These are phyloP conservation scores for Drosophila mulleri DNA, from an alignment of 2,888 invertebrate species.

Conservation along the genomic window DNA sequence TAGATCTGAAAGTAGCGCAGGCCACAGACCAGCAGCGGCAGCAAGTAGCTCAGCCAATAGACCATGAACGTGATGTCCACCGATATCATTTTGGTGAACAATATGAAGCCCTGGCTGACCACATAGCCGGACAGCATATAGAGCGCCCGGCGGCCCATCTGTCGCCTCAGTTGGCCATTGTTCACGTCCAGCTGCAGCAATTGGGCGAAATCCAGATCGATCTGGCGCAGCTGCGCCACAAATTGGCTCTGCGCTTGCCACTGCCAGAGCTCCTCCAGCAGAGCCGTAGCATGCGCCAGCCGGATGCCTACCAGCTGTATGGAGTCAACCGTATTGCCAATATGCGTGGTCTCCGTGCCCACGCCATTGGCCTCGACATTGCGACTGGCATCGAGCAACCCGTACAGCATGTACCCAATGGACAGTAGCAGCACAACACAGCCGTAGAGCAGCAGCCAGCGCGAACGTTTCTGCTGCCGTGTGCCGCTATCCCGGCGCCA, in stretches of 20 bases:
- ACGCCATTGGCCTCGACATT: neutral
- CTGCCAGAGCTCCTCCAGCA: slow-evolving; percentile 76
- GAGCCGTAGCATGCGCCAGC: slow-evolving; percentile 72
- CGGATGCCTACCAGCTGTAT: slow-evolving; percentile 82
- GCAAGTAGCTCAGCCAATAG: slow-evolving; percentile 77
- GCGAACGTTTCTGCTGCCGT: slow-evolving; percentile 50
- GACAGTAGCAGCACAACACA: slow-evolving; percentile 51
- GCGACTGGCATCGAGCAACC: slow-evolving; percentile 55
- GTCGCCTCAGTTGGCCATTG: slow-evolving; percentile 55
- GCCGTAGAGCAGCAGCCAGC: slow-evolving; percentile 68
- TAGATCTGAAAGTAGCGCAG: slow-evolving; percentile 83
- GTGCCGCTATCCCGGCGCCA: slow-evolving; percentile 57
- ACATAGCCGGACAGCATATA: slow-evolving; percentile 68
- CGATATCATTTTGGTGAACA: slow-evolving; percentile 56
- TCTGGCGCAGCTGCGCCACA: slow-evolving; percentile 67
- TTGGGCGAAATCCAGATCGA: slow-evolving; percentile 78
- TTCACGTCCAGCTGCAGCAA: slow-evolving; percentile 72
- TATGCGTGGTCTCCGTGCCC: slow-evolving; percentile 37
- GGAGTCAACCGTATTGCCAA: slow-evolving; percentile 78
- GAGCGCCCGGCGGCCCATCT: slow-evolving; percentile 37
- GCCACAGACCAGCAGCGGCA: slow-evolving; percentile 76
- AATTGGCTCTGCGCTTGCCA: slow-evolving; percentile 60
- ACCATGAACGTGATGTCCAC: slow-evolving; percentile 40
- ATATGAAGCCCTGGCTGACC: slow-evolving; percentile 62
- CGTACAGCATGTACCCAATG: slow-evolving; percentile 53